phyloP scores from a whole-genome alignment of 2,797 vertebrate species.

The Hozukius guyotensis region DNA sequence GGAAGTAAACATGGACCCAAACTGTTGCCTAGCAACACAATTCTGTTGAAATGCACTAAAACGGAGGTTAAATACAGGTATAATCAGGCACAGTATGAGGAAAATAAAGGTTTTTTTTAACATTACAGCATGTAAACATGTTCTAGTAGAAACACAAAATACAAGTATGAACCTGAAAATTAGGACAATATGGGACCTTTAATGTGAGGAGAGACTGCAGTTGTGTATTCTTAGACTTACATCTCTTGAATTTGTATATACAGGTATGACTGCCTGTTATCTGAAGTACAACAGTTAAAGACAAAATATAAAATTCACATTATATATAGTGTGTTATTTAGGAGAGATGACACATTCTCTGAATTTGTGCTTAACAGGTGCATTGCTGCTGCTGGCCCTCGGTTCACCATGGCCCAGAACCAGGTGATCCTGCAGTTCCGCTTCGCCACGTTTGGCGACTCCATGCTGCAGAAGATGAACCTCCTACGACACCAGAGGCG shows the following conservation, averaged over 20 bases:
- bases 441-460: constrained; percentile 94
- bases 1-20: too few species aligned
- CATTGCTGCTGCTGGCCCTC: constrained; percentile 5
- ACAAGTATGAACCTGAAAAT: too few species aligned
- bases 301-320: not conserved
- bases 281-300: not conserved
- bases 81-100: too few species aligned
- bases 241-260: too few species aligned
- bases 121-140: too few species aligned
- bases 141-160: too few species aligned
- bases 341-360: constrained; percentile 7
- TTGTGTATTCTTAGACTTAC: not conserved
- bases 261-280: not conserved
- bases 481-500: constrained; percentile 92
- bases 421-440: constrained; percentile 96
- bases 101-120: too few species aligned
- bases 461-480: constrained; percentile 97
- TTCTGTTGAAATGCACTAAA: too few species aligned
- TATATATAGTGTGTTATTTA: not conserved
- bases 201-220: not conserved
- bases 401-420: constrained; percentile 89
- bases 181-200: not conserved
- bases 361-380: constrained; percentile 35
- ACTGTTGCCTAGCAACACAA: too few species aligned
- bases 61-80: too few species aligned